A percentile compares a stretch with the other conserved stretches of the same genome.
Conservation (phyloP, 2,888 invertebrate genomes). For the Frankliniella fusca region DNA sequence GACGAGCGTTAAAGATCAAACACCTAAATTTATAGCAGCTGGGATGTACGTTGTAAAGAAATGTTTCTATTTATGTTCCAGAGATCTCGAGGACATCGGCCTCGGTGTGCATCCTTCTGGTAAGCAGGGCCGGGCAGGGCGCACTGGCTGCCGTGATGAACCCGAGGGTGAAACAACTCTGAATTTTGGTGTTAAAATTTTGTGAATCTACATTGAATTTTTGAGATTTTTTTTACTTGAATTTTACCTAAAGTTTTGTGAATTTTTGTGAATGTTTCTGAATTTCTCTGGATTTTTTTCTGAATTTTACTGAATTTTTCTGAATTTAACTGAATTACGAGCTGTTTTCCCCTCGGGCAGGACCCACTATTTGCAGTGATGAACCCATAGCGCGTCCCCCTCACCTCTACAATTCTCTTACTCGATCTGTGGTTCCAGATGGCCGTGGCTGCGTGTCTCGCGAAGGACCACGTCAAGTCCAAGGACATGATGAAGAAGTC, state of each 20-base stretch:
- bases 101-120: slow-evolving; percentile 1
- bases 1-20: background rate
- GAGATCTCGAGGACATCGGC: background rate
- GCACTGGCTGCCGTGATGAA: background rate
- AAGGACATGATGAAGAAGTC: slow-evolving; percentile 73
- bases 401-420: background rate
- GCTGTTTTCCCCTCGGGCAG: no score
- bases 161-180: background rate
- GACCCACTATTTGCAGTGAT: no score
- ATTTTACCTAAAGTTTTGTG: no score
- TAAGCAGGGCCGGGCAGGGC: background rate
- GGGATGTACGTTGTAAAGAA: background rate
- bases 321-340: no score
- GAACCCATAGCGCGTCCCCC: no score
- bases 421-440: background rate
- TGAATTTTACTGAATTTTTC: no score
- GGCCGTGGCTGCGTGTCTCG: background rate
- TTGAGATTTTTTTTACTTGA: no score
- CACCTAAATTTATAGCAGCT: background rate
- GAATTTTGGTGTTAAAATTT: no score
- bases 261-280: no score
- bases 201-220: background rate
- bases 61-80: background rate
- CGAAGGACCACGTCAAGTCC: slow-evolving; percentile 43
- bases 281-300: no score